phyloP scores from a whole-genome alignment of 1,140 invertebrate species.

The Lasaia peninsularis region DNA sequence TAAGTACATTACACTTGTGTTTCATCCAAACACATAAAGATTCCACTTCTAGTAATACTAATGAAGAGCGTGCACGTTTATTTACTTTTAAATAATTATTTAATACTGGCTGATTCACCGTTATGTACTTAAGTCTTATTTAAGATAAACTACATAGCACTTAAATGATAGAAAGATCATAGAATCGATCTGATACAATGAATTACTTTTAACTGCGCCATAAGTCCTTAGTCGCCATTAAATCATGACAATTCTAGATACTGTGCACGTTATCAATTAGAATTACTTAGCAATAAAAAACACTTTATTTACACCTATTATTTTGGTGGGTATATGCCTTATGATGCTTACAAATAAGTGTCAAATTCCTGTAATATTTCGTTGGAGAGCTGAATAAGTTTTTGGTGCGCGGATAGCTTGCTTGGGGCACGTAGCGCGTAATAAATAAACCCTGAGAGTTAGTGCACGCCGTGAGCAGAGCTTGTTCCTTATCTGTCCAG shows the following conservation, averaged over 20 bases:
- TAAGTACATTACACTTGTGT: too few relatives aligned
- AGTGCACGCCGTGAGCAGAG: conserved; percentile 51
- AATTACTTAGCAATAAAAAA: conserved; percentile 45
- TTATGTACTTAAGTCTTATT: too few relatives aligned
- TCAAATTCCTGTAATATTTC: conserved; percentile 18
- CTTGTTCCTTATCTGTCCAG: conserved; percentile 61
- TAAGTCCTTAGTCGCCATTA: conserved; percentile 50
- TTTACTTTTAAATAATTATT: too few relatives aligned
- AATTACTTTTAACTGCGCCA: conserved; percentile 28
- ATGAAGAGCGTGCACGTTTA: too few relatives aligned
- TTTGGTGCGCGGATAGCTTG: conserved; percentile 44
- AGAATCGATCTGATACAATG: conserved; percentile 6
- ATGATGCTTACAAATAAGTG: neutral
- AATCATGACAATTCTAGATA: conserved; percentile 69
- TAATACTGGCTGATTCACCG: too few relatives aligned
- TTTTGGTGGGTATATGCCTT: neutral
- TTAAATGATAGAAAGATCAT: conserved; percentile 8
- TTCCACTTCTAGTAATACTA: too few relatives aligned
- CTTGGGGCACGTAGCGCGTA: conserved; percentile 59
- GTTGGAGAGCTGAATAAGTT: conserved; percentile 27
- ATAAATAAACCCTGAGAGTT: conserved; percentile 69
- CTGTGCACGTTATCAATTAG: conserved; percentile 68
- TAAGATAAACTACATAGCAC: conserved; percentile 3
- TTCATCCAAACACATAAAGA: too few relatives aligned
- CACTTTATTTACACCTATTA: conserved; percentile 1